Evolutionary conservation across 2,888 invertebrate species (phyloP).

Genomic region (Glyphotaelius pellucidus): DNA sequence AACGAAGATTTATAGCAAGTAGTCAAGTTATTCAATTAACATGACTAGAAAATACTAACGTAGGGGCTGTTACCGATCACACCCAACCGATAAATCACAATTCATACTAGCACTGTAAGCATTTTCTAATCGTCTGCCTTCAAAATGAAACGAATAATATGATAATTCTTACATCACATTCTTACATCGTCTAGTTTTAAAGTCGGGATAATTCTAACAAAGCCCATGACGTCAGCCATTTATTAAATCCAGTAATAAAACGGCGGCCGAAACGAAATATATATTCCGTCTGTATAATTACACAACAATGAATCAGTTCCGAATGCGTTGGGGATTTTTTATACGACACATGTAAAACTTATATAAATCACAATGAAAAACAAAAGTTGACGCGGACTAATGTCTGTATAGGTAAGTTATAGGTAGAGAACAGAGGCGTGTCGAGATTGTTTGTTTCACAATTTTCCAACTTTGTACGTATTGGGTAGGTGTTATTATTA

Average conservation of each 20-base stretch:
- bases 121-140: neutral
- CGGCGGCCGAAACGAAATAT: neutral
- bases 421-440: neutral
- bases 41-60: neutral
- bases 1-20: neutral
- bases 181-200: neutral
- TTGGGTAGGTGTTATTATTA: too few relatives aligned
- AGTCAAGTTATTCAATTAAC: neutral
- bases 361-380: constrained; percentile 40
- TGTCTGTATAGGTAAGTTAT: constrained; percentile 27
- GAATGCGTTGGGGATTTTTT: constrained; percentile 37
- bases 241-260: constrained; percentile 29
- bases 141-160: neutral
- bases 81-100: neutral
- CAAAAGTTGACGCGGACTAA: constrained; percentile 47
- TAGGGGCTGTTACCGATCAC: neutral
- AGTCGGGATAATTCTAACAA: neutral
- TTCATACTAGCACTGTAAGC: neutral
- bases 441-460: neutral
- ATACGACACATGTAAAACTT: constrained; percentile 33
- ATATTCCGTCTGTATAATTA: constrained; percentile 15
- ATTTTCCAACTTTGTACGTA: too few relatives aligned
- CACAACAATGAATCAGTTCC: constrained; percentile 47
- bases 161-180: neutral
- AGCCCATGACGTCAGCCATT: constrained; percentile 8